Evolutionary conservation across 2,888 invertebrate species (phyloP).

Genomic region (Caenorhabditis sp.): DNA sequence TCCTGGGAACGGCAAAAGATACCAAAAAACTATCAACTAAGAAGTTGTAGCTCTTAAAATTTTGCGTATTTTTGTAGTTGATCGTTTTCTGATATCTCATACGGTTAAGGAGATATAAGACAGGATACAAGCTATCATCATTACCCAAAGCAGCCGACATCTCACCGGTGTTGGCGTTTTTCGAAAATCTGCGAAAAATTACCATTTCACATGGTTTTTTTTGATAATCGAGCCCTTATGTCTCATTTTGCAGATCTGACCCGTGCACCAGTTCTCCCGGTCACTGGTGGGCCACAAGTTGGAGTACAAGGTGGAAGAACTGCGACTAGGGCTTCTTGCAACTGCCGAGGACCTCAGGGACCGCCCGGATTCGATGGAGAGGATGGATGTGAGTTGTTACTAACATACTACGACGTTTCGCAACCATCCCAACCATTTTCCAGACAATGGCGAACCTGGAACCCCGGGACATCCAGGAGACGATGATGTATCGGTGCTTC

Average conservation of each 20-base stretch:
- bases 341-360: slow-evolving; percentile 60
- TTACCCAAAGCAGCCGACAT: no score
- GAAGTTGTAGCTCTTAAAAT: no score
- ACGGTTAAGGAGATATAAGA: no score
- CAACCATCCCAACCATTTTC: not conserved
- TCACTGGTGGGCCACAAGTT: slow-evolving; percentile 24
- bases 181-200: no score
- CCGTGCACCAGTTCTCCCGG: slow-evolving; percentile 48
- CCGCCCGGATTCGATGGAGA: slow-evolving; percentile 57
- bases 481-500: slow-evolving; percentile 51
- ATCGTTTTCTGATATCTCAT: no score
- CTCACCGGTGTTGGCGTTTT: no score
- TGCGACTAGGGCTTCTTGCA: slow-evolving; percentile 23
- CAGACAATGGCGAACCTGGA: slow-evolving; percentile 58
- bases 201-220: no score
- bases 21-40: no score
- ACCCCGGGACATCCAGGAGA: slow-evolving; percentile 35
- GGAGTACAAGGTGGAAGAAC: slow-evolving; percentile 9
- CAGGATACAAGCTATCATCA: no score
- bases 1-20: no score
- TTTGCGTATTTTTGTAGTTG: no score
- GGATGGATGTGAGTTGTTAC: slow-evolving; percentile 40
- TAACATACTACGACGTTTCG: not conserved
- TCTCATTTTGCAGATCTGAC: slow-evolving; percentile 46
- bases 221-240: no score